Base-by-base conservation (phyloP, 1,140 invertebrate genomes). In the Harlomillsia oculata region DNA sequence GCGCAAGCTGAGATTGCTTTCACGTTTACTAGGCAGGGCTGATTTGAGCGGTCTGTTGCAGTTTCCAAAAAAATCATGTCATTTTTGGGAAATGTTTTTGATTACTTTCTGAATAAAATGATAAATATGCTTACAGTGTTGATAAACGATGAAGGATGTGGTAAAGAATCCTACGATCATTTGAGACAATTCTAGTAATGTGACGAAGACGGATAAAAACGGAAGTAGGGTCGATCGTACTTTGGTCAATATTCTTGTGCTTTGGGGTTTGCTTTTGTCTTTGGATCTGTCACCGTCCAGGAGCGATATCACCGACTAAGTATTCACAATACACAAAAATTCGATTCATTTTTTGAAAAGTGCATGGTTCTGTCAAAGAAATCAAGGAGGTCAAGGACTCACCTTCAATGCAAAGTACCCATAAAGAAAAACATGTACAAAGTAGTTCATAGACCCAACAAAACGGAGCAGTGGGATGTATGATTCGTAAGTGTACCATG, bases 361-460 rank as follows among this genome's bases (percentile, higher is more conserved):
- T 40, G 9, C 39, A 39, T 39, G 37, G 39, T 41, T 41, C 11
- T 9, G 39, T 16, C 9, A 16, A 6, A 41, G 16, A 41, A 41
- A 8, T 8, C 21, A 2, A 50, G 18, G 25, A 50, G n/a, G 30
- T 50, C n/a, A 8, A 20, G 9, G 8, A 41, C 13, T 48, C 39
- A 59, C 61, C 56, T 56, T 59, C n/a, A 63, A 39, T 21, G 37
- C 50, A 39, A 56, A 63, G 29, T 63, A 63, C 11, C 40, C n/a
- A 37, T 63, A 63, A 56, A 63, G 59, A 18, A 37, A 63, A 29
- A 37, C 32, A 23, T 63, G 61, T 9, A 63, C 61, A 39, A 63
- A 59, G 40, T 63, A 63, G 37, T 63, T 63, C 61, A 63, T 63
- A 11, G 48, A 53, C 3, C 61, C 61, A 2, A 59, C 39, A n/a